These are phyloP conservation scores for Aldabrachelys gigantea DNA, from an alignment of 2,113 vertebrate species.

Conservation along the genomic window DNA sequence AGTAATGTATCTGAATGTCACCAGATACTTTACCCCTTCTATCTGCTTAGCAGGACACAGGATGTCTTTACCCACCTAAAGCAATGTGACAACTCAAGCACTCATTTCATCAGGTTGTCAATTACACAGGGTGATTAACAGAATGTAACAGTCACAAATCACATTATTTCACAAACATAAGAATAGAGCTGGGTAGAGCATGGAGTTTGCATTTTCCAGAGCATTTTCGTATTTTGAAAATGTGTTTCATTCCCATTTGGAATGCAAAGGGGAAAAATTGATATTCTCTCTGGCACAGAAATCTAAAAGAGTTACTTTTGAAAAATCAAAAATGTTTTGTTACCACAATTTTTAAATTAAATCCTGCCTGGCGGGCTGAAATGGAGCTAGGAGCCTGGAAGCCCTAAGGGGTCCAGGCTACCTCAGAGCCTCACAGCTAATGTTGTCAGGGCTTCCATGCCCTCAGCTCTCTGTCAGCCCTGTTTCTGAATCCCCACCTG, in stretches of 20 bases:
- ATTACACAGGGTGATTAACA: conserved; percentile 40
- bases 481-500: background rate
- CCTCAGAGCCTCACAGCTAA: no score
- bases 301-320: conserved; percentile 33
- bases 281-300: background rate
- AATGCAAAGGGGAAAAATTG: background rate
- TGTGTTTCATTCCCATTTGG: conserved; percentile 61
- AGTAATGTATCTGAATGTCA: background rate
- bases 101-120: conserved; percentile 38
- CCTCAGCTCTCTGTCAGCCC: background rate
- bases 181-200: conserved; percentile 29
- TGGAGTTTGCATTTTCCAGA: background rate
- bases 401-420: background rate
- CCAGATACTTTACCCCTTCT: background rate
- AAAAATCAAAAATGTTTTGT: conserved; percentile 34
- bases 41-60: background rate
- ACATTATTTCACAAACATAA: conserved; percentile 37
- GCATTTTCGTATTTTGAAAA: conserved; percentile 51
- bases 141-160: conserved; percentile 47
- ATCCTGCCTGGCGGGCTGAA: background rate
- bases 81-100: background rate
- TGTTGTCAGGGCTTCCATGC: background rate
- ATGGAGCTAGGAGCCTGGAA: background rate
- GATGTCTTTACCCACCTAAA: background rate
- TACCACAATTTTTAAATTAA: conserved; percentile 39